A percentile compares a stretch with the other conserved stretches of the same genome.
Evolutionary conservation across 2,888 invertebrate species (phyloP).

Genomic region (Heliconius hortense): DNA sequence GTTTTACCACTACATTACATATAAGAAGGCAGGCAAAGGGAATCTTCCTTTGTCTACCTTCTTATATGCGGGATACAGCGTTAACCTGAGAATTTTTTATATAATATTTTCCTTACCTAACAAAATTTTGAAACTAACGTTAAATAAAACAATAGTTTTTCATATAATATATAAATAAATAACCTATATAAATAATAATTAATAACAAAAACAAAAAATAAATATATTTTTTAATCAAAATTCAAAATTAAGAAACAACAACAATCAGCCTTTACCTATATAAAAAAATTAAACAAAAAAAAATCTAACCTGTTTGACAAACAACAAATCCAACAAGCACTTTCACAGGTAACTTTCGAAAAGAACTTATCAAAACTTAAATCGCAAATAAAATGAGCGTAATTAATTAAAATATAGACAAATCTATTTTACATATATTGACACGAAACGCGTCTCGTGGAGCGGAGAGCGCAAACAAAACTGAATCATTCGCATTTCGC

Average conservation of each 20-base stretch:
- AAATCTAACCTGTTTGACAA: not conserved
- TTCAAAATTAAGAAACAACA: not conserved
- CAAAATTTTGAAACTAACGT: not conserved
- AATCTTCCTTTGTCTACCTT: too few relatives aligned
- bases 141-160: too few relatives aligned
- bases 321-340: constrained; percentile 19
- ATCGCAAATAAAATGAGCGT: not conserved
- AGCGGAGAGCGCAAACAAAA: constrained; percentile 19
- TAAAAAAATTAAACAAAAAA: not conserved
- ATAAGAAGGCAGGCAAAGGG: too few relatives aligned
- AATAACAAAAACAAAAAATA: not conserved
- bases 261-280: not conserved
- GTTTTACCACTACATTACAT: too few relatives aligned
- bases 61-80: too few relatives aligned
- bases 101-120: not conserved
- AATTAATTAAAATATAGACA: not conserved
- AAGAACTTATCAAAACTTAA: not conserved
- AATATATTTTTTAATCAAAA: not conserved
- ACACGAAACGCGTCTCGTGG: constrained; percentile 6
- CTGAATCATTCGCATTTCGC: constrained; percentile 26
- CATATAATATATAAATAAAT: too few relatives aligned
- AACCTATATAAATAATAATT: too few relatives aligned
- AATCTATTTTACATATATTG: constrained; percentile 1
- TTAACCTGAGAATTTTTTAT: too few relatives aligned
- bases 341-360: constrained; percentile 1